Conservation (phyloP, 2,113 vertebrate genomes). For the Zosterops hypoxanthus region DNA sequence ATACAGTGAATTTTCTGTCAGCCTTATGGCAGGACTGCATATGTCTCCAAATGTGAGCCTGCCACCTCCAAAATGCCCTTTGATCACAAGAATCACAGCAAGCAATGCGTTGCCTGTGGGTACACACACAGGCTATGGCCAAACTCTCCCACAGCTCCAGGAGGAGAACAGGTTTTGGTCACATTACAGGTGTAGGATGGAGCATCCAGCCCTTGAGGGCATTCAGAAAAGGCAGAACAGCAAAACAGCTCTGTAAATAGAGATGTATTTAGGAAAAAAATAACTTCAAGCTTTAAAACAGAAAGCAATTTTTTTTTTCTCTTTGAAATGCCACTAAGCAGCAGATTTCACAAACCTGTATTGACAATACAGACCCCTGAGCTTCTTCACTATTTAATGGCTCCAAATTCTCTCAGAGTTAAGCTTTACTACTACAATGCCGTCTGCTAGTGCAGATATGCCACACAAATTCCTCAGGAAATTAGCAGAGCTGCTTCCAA, state of each 20-base stretch:
- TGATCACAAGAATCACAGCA: neutral
- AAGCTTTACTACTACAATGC: neutral
- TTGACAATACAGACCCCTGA: neutral
- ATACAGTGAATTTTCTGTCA: neutral
- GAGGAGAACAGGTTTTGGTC: neutral
- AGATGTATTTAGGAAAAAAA: neutral
- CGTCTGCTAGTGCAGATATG: neutral
- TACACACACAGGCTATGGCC: fast-evolving
- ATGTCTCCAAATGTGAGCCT: neutral
- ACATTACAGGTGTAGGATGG: neutral
- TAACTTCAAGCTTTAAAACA: neutral
- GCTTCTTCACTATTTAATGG: neutral
- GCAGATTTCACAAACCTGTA: neutral
- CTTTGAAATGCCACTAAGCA: neutral
- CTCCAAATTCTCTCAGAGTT: neutral
- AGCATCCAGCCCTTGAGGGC: neutral
- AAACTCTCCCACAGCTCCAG: neutral
- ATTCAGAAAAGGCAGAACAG: neutral
- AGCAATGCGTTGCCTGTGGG: neutral
- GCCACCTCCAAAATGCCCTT: neutral
- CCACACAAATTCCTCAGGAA: neutral
- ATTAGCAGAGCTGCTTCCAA: neutral
- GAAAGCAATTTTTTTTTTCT: neutral
- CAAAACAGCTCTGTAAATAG: neutral
- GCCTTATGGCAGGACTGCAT: neutral